Evolutionary conservation across 2,888 invertebrate genomes (phyloP), one percentile per base, ranked within the genome.

Genomic region (Caenorhabditis sp.): DNA sequence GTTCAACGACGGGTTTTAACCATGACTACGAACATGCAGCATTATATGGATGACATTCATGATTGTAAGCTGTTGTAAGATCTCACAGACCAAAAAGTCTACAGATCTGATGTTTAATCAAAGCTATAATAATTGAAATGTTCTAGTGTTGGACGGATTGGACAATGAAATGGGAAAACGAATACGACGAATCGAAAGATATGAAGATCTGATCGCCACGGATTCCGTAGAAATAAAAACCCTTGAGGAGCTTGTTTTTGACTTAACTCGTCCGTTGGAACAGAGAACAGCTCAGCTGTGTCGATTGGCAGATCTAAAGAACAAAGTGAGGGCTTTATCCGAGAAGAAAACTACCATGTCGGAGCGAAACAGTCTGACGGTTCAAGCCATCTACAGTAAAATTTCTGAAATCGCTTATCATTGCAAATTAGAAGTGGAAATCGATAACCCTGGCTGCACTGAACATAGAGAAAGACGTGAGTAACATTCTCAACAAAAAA

Each of bases 341-440:
- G 71, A 71, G 27, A 55, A 48, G 17, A 71, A 71, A 39, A 22
- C 41, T 17, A 11, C 15, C 7, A 15, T 68, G 22, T 35, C 65
- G 13, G 74, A 74, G 26, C 37, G 35, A 20, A 65, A 63, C 97
- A 62, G 95, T 11, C 15, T 9, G 8, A 61, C 56, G 1, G 43
- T 74, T 3, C 30, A 96, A 89, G 93, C 95, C 89, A 96, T 97
- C 91, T 92, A 95, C 86, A 92, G 95, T 74, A 93, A 95, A 89
- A 91, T 99, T 61, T 95, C 94, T 91, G 92, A 92, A 90, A 97
- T 97, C 89, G 90, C 97, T 48, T 94, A 95, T 85, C 97, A 98
- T 90, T 99, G 98, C 90, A 98, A 98, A 91, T 95, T 96, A 92
- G 99, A 99, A 91, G 90, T 99, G 65, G 98, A 99, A 90, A 97